These are phyloP conservation scores for Galeopterus variegatus DNA, from an alignment of 2,113 vertebrate genomes.

Conservation along the genomic window DNA sequence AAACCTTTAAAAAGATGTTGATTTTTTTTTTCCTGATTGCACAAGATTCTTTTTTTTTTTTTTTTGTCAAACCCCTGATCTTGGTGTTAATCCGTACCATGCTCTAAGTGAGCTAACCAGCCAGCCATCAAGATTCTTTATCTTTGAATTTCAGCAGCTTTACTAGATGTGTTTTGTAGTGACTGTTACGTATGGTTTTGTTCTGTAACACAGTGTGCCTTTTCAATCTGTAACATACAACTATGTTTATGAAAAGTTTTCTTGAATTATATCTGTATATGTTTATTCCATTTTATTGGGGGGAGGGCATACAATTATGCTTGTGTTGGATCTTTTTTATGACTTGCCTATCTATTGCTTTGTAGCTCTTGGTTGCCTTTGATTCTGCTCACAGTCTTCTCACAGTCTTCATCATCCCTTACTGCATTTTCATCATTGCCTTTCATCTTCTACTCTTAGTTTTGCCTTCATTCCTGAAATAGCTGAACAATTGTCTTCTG, in stretches of 20 bases:
- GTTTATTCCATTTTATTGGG: background rate
- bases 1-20: background rate
- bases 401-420: background rate
- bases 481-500: background rate
- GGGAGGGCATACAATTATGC: background rate
- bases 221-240: background rate
- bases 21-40: background rate
- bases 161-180: background rate
- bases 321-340: background rate
- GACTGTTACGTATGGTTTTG: background rate
- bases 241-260: background rate
- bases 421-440: background rate
- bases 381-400: background rate
- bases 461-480: conserved; percentile 13
- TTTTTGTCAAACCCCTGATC: too few relatives aligned
- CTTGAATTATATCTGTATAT: background rate
- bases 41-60: background rate
- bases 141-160: conserved; percentile 4
- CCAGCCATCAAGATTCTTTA: background rate
- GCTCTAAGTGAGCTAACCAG: too few relatives aligned
- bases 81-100: too few relatives aligned
- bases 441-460: background rate
- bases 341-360: background rate
- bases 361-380: background rate
- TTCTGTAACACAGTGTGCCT: background rate